Base-by-base conservation (phyloP, 2,113 vertebrate species). In the Laterallus jamaicensis region DNA sequence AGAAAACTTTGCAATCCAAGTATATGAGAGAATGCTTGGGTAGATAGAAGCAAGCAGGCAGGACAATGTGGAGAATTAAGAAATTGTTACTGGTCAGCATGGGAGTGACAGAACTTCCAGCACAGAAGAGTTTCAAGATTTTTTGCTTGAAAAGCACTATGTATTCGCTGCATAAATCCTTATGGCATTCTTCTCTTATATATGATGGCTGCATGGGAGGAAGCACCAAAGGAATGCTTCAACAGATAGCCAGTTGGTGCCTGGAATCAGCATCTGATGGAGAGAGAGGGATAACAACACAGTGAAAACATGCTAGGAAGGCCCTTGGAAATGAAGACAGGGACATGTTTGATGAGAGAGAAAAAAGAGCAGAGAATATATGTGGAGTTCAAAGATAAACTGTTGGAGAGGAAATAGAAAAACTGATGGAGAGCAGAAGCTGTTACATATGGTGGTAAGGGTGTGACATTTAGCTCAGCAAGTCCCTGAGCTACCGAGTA, bases 21-120 rank as follows among this genome's bases (percentile, higher is more conserved):
- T 35, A 26, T 15, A 44, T 0, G 0, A 62, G 40, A 15, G 13
- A 63, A 49, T 19, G 26, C 17, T 37, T 0, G 1, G 28, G 32
- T 58, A 22, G 64, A 29, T 69, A 54, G 59, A 83, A 66, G 39
- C 26, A 75, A 90, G 24, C 42, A 69, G 58, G 14, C 5, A 42
- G 32, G 22, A 91, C 54, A 69, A 80, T 12, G 39, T 5, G 64
- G 58, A 71, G 49, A 47, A 77, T 39, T 8, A 29, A 67, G 37
- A 69, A 58, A 31, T 49, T 26, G 6, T 66, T 58, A 52, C 39
- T 73, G 68, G 55, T 69, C 68, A 74, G 55, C 20, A 9, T 58
- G 63, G 39, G 11, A 11, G 37, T 56, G 25, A 26, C 32, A 66
- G 22, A 56, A 62, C 1, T 54, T 70, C 9, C 40, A 59, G 26